Conservation (phyloP, 2,797 vertebrate species). For the Nyctalus aviator region DNA sequence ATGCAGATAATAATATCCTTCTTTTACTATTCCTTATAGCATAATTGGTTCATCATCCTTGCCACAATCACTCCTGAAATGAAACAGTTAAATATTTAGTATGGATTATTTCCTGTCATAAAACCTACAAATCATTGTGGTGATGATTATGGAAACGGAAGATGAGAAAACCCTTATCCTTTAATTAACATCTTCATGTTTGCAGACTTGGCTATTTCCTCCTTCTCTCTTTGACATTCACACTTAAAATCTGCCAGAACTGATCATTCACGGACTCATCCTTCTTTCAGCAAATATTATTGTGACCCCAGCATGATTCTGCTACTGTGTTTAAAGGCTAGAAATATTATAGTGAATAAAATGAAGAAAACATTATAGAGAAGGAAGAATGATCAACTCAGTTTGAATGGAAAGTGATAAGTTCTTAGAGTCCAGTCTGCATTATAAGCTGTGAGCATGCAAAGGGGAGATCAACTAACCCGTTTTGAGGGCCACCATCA, state of each 20-base stretch:
- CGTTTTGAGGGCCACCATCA: not conserved
- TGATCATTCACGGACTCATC: not conserved
- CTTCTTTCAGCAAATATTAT: not conserved
- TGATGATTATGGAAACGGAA: not conserved
- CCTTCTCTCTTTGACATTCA: not conserved
- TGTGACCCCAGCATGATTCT: not conserved
- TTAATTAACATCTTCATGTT: not conserved
- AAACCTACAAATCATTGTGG: not conserved
- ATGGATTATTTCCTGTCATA: constrained; percentile 6
- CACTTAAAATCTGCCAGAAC: not conserved
- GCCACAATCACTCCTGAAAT: not conserved
- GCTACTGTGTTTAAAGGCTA: not conserved
- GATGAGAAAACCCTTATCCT: constrained; percentile 5
- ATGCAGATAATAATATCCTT: not conserved
- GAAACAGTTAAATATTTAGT: constrained; percentile 25
- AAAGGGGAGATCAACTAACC: not conserved
- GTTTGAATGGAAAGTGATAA: not conserved
- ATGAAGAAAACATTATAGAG: not conserved
- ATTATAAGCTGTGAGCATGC: not conserved
- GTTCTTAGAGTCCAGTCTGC: not conserved
- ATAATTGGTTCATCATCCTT: not conserved
- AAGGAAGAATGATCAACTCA: not conserved
- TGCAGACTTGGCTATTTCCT: not conserved
- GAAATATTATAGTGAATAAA: constrained; percentile 24
- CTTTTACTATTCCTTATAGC: not conserved